phyloP scores from a whole-genome alignment of 2,797 vertebrate genomes.

The Moxostoma hubbsi region DNA sequence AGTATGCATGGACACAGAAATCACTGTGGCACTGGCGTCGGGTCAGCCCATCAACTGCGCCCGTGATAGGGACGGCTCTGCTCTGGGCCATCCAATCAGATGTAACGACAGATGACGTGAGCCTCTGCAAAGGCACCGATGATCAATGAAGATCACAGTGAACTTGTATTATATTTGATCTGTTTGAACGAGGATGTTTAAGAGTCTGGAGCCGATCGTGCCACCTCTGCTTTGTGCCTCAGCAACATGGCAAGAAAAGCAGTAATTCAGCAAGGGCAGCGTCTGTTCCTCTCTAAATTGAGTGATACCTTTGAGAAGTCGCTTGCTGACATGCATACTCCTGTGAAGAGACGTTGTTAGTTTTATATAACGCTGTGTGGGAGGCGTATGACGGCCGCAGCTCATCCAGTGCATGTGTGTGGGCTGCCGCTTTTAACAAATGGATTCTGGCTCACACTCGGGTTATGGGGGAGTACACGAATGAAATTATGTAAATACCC shows the following conservation, averaged over 20 bases:
- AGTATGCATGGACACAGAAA: too few species aligned
- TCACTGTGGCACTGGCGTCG: too few species aligned
- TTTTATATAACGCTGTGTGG: constrained; percentile 71
- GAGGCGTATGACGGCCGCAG: constrained; percentile 58
- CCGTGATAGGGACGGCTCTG: too few species aligned
- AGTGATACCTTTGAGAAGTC: constrained; percentile 59
- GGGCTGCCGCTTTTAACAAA: constrained; percentile 65
- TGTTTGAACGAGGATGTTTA: too few species aligned
- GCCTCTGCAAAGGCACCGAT: too few species aligned
- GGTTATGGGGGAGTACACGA: constrained; percentile 57
- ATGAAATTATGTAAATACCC: constrained; percentile 63
- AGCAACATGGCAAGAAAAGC: constrained; percentile 6
- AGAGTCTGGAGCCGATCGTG: not conserved
- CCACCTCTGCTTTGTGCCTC: not conserved
- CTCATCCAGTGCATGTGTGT: constrained; percentile 59
- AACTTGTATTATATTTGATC: too few species aligned
- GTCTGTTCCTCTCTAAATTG: constrained; percentile 52
- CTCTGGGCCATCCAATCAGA: too few species aligned
- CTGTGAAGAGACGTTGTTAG: constrained; percentile 61
- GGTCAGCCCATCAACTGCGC: too few species aligned
- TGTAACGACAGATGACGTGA: too few species aligned
- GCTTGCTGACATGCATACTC: constrained; percentile 46
- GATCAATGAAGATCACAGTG: too few species aligned
- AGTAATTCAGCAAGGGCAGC: constrained; percentile 21
- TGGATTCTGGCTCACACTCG: constrained; percentile 60